Percentiles rank a stretch among this genome's conserved stretches.
Conservation (phyloP, 2,113 vertebrate genomes). For the Tyrannus savana region DNA sequence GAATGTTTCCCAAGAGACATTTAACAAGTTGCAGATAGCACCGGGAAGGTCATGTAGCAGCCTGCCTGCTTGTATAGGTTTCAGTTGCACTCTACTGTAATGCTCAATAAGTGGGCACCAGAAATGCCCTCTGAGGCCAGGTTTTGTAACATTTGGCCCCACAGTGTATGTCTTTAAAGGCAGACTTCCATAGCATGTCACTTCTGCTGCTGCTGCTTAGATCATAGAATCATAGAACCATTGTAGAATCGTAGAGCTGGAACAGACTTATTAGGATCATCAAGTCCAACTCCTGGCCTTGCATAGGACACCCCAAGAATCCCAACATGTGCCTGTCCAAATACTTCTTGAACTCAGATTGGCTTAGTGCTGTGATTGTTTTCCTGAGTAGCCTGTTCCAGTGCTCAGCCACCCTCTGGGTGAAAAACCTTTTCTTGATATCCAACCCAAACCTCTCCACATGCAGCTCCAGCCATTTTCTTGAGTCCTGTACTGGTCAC, state of each 20-base stretch:
- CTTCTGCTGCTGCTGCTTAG: neutral
- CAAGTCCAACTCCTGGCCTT: neutral
- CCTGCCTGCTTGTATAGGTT: neutral
- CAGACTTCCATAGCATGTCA: neutral
- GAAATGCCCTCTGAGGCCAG: neutral
- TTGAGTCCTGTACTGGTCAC: neutral
- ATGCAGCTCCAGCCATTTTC: neutral
- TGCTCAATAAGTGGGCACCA: neutral
- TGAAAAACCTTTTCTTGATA: neutral
- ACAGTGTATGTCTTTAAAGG: neutral
- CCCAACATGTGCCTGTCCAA: neutral
- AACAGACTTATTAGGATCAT: neutral
- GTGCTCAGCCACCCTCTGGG: neutral
- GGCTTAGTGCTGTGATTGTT: neutral
- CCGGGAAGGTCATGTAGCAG: neutral
- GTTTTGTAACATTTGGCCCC: neutral
- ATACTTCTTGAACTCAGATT: neutral
- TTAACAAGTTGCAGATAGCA: neutral
- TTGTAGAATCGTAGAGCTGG: neutral
- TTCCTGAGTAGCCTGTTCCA: neutral
- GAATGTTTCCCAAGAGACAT: neutral
- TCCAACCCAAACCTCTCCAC: neutral
- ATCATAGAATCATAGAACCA: neutral
- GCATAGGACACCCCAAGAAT: neutral
- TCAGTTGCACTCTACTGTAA: neutral